Conservation (phyloP, 2,888 invertebrate genomes). For the Desoria tigrina region DNA sequence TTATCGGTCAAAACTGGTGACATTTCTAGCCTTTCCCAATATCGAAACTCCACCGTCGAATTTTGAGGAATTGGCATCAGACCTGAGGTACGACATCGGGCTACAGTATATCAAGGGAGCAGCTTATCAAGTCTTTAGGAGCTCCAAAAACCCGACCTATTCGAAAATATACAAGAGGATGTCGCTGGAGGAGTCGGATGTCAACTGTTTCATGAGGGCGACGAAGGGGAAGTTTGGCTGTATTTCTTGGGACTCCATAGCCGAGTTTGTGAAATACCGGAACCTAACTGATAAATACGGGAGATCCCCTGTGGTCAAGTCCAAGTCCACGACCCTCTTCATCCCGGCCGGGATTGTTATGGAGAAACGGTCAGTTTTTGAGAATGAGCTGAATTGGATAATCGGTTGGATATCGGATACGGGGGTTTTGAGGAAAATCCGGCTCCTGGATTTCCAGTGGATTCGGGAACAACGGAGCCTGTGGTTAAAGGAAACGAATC, state of each 20-base stretch:
- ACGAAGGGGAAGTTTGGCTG: constrained; percentile 36
- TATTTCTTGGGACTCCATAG: constrained; percentile 49
- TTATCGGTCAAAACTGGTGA: constrained; percentile 42
- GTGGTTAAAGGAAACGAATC: constrained; percentile 22
- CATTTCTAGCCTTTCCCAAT: constrained; percentile 44
- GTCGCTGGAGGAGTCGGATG: constrained; percentile 44
- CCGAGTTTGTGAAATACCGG: constrained; percentile 40
- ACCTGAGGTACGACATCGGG: constrained; percentile 36
- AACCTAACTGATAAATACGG: constrained; percentile 44
- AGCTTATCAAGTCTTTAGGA: constrained; percentile 43
- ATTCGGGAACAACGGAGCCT: constrained; percentile 24
- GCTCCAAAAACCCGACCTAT: constrained; percentile 48
- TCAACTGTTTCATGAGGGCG: constrained; percentile 40
- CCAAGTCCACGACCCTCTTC: constrained; percentile 38
- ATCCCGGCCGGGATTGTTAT: constrained; percentile 40
- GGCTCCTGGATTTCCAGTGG: constrained; percentile 28
- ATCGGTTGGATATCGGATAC: constrained; percentile 27
- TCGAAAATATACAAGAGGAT: constrained; percentile 40
- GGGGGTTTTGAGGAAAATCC: constrained; percentile 32
- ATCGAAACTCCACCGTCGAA: constrained; percentile 35
- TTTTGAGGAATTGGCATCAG: constrained; percentile 43
- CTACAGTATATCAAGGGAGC: constrained; percentile 47
- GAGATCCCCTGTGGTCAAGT: constrained; percentile 35
- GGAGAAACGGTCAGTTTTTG: constrained; percentile 33
- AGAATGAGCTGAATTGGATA: constrained; percentile 25